Conservation (phyloP, 2,797 vertebrate species). For the Tadarida brasiliensis region DNA sequence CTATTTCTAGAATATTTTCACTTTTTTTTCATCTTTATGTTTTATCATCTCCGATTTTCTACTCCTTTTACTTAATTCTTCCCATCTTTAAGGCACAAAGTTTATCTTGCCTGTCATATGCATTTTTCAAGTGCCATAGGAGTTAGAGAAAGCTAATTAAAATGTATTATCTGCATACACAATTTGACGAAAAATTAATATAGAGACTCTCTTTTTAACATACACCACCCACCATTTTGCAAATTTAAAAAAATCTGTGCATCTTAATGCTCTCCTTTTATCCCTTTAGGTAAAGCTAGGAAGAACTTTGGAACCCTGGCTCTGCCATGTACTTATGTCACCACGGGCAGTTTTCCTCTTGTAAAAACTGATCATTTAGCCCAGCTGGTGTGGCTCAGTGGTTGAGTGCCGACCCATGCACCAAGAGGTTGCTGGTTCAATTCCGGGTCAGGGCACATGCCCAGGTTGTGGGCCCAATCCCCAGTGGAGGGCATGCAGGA, state of each 20-base stretch:
- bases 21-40: not conserved
- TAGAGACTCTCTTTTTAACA: not conserved
- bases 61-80: not conserved
- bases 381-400: too few species aligned
- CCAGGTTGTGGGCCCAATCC: too few species aligned
- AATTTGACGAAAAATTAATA: constrained; percentile 2
- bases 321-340: not conserved
- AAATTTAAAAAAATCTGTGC: not conserved
- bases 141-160: not conserved
- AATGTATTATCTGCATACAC: not conserved
- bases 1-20: not conserved
- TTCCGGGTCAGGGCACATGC: too few species aligned
- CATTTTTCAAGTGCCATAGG: not conserved
- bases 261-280: not conserved
- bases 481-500: too few species aligned
- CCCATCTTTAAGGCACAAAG: not conserved
- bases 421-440: too few species aligned
- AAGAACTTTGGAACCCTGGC: not conserved
- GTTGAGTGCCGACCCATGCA: too few species aligned
- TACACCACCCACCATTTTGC: not conserved
- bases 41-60: not conserved
- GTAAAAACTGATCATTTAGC: not conserved
- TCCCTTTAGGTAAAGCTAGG: not conserved
- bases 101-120: not conserved
- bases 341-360: not conserved